Evolutionary conservation across 1,140 invertebrate genomes (phyloP).

Genomic region (Amyelois transitella): DNA sequence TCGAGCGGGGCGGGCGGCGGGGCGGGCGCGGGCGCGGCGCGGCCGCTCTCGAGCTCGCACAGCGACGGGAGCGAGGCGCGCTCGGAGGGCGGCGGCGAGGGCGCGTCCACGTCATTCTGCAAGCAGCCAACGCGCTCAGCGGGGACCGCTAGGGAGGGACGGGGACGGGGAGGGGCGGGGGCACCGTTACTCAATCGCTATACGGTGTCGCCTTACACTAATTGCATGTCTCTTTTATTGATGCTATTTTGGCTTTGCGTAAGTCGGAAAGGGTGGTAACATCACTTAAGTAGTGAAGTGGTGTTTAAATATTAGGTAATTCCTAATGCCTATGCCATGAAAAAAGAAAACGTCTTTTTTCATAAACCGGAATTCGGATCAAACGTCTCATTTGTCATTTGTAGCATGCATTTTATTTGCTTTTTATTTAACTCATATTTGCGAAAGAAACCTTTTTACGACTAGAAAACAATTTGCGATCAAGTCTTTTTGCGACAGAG

Average conservation of each 20-base stretch:
- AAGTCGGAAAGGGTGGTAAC: background rate
- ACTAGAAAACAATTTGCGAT: too few relatives aligned
- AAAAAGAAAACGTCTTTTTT: too few relatives aligned
- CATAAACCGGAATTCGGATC: too few relatives aligned
- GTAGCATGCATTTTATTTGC: too few relatives aligned
- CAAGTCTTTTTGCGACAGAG: too few relatives aligned
- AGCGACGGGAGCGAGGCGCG: constrained; percentile 14
- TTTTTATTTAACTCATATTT: too few relatives aligned
- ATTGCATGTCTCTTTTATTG: constrained; percentile 19
- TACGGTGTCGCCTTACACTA: constrained; percentile 17
- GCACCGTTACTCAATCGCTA: constrained; percentile 58
- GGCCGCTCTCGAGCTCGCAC: constrained; percentile 6
- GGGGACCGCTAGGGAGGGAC: constrained; percentile 39
- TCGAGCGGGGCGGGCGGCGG: constrained; percentile 18
- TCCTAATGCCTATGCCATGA: too few relatives aligned
- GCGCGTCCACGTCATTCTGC: constrained; percentile 69
- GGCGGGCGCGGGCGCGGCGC: constrained; percentile 3
- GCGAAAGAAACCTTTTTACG: too few relatives aligned
- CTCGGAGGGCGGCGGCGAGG: constrained; percentile 50
- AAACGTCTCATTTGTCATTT: too few relatives aligned
- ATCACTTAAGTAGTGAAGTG: too few relatives aligned
- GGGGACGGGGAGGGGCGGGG: constrained; percentile 15
- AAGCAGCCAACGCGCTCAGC: constrained; percentile 67
- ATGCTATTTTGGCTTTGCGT: background rate
- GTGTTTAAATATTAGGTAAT: too few relatives aligned